Conservation (phyloP, 2,797 vertebrate species). For the Babyrousa celebensis region DNA sequence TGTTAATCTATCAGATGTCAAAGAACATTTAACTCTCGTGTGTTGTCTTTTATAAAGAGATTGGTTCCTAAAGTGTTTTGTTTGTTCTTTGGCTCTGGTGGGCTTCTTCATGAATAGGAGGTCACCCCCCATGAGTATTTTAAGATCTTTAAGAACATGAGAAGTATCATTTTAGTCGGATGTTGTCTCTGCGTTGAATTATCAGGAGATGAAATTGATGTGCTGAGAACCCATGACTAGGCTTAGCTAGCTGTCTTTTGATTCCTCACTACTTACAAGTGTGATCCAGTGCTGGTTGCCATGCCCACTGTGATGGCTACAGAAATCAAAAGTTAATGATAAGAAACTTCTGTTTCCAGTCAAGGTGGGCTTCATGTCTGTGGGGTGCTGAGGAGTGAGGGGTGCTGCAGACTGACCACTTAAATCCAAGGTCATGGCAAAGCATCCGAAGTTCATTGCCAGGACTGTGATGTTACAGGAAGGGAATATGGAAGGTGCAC, state of each 20-base stretch:
- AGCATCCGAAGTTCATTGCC: too few species aligned
- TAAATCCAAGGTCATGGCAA: too few species aligned
- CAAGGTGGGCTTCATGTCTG: too few species aligned
- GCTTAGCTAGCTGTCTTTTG: neutral
- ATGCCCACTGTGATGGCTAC: neutral
- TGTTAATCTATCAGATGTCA: neutral
- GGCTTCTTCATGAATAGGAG: neutral
- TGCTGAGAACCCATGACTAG: neutral
- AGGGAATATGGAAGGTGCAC: too few species aligned
- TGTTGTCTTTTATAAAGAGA: neutral
- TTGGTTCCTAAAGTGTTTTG: neutral
- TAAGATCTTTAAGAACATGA: neutral
- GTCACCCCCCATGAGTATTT: neutral
- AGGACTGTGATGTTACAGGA: too few species aligned
- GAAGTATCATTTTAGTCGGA: neutral
- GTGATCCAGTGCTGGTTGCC: neutral
- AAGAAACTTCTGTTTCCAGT: neutral
- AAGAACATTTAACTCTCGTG: neutral
- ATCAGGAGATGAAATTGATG: neutral
- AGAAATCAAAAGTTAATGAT: constrained; percentile 12
- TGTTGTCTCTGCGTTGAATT: neutral
- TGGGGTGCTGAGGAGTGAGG: too few species aligned
- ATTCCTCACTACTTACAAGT: neutral
- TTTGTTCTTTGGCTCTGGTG: neutral
- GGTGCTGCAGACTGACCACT: too few species aligned